A percentile compares a stretch with the other conserved stretches of the same genome.
Conservation (phyloP, 1,140 invertebrate genomes). For the Sesamia nonagrioides region DNA sequence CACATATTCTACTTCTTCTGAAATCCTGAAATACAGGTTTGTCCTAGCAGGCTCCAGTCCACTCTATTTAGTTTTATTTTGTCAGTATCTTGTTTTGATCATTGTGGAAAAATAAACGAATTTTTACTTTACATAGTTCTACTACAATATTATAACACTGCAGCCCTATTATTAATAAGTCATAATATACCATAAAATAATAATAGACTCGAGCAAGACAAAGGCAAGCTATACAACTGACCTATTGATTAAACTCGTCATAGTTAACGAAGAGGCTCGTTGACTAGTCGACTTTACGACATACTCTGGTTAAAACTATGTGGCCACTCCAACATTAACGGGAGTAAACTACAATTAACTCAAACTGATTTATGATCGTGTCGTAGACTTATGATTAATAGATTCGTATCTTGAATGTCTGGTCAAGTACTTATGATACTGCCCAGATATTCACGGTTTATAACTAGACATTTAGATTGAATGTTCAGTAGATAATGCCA, state of each 20-base stretch:
- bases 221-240: neutral
- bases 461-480: neutral
- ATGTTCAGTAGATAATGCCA: no score
- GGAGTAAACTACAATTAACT: neutral
- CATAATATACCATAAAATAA: neutral
- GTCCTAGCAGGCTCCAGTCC: no score
- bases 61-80: no score
- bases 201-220: neutral
- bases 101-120: no score
- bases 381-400: neutral
- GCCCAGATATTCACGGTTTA: neutral
- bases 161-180: neutral
- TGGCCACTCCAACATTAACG: neutral
- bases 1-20: no score
- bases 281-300: neutral
- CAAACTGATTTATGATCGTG: slow-evolving; percentile 5
- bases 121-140: no score
- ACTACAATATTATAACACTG: neutral
- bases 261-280: slow-evolving; percentile 1
- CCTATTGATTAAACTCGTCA: neutral
- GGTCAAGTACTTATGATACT: neutral
- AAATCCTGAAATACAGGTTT: no score
- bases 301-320: neutral
- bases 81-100: no score
- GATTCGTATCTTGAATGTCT: neutral